phyloP scores from a whole-genome alignment of 2,113 vertebrate species.

The Cnemophilus loriae region DNA sequence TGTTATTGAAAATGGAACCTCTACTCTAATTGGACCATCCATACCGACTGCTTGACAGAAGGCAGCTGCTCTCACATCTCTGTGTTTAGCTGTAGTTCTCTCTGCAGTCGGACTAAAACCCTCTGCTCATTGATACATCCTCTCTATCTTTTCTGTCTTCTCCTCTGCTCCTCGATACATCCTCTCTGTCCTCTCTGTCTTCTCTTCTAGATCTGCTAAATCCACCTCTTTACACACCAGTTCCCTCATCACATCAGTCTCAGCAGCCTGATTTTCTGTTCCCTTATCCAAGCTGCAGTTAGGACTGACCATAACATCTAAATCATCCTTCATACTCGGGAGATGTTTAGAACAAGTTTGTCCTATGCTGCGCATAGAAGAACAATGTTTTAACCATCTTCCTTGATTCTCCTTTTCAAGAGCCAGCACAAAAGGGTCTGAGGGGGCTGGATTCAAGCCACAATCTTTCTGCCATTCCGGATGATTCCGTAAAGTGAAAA shows the following conservation, averaged over 20 bases:
- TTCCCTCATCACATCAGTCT: neutral
- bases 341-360: neutral
- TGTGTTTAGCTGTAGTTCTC: neutral
- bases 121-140: neutral
- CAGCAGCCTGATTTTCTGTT: neutral
- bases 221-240: neutral
- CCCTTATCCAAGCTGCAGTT: neutral
- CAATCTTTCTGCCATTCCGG: neutral
- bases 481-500: neutral
- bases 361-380: neutral
- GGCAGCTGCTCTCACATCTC: neutral
- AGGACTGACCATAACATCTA: neutral
- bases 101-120: neutral
- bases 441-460: neutral
- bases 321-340: neutral
- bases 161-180: neutral
- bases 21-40: neutral
- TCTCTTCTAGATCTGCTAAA: neutral
- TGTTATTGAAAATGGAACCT: neutral
- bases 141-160: neutral
- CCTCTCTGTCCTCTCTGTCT: neutral
- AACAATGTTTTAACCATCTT: neutral
- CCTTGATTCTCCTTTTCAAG: neutral
- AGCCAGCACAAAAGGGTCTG: neutral
- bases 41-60: neutral